These are phyloP conservation scores for Pemphredon lugubris DNA, from an alignment of 2,888 invertebrate species.

Conservation along the genomic window DNA sequence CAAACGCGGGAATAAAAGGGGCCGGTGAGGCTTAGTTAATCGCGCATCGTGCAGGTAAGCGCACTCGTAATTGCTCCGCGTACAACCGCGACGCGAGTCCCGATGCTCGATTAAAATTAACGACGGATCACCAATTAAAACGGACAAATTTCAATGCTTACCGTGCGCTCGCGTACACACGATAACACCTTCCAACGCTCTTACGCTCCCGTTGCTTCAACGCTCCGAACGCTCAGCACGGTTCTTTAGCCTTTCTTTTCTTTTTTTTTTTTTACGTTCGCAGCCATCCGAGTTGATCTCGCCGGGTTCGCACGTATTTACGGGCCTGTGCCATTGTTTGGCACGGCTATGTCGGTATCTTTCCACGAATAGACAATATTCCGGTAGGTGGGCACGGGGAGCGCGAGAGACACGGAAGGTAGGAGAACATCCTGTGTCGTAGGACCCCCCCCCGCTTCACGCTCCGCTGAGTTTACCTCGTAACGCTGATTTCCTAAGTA, in stretches of 20 bases:
- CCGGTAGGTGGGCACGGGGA: conserved; percentile 52
- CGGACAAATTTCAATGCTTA: not conserved
- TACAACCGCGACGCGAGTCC: not conserved
- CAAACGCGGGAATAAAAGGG: conserved; percentile 14
- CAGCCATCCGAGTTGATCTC: conserved; percentile 9
- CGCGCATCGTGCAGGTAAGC: conserved; percentile 18
- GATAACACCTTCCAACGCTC: no score
- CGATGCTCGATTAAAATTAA: not conserved
- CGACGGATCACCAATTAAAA: not conserved
- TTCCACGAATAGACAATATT: conserved; percentile 68
- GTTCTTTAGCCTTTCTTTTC: no score
- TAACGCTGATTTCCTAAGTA: conserved; percentile 77
- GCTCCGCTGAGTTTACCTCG: conserved; percentile 74
- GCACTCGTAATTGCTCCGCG: conserved; percentile 4
- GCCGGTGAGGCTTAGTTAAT: conserved; percentile 15
- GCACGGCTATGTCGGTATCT: conserved; percentile 57
- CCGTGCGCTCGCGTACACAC: no score
- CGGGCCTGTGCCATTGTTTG: conserved; percentile 55
- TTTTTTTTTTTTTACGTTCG: conserved; percentile 5
- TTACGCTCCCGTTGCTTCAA: no score
- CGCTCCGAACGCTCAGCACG: no score
- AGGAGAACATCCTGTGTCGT: conserved; percentile 73
- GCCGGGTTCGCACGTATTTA: conserved; percentile 61
- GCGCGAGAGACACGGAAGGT: conserved; percentile 71
- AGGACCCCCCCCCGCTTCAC: conserved; percentile 70